Percentiles rank a stretch among this genome's conserved stretches.
These are phyloP conservation scores for Dendrolimus punctatus DNA, from an alignment of 1,140 invertebrate species.

Conservation along the genomic window DNA sequence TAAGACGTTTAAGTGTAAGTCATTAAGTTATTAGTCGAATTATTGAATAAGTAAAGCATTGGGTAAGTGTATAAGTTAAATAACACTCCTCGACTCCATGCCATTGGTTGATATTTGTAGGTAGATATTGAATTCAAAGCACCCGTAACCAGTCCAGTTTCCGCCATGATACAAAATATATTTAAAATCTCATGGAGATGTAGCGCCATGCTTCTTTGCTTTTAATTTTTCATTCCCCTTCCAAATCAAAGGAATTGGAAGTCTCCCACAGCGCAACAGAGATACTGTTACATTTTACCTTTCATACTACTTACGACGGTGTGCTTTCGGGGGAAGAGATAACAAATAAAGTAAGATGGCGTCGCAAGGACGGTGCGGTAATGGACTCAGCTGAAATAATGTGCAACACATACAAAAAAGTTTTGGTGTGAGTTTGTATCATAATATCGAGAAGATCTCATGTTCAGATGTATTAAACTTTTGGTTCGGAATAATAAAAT, in stretches of 20 bases:
- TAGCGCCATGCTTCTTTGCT: slow-evolving; percentile 40
- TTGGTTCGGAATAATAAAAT: not conserved
- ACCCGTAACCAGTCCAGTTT: not conserved
- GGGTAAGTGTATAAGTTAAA: no score
- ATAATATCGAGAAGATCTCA: slow-evolving; percentile 22
- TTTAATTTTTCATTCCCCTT: slow-evolving; percentile 58
- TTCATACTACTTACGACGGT: slow-evolving; percentile 19
- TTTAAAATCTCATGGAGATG: slow-evolving; percentile 15
- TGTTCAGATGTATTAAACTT: slow-evolving; percentile 21
- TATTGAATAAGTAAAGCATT: no score
- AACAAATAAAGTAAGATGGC: slow-evolving; percentile 57
- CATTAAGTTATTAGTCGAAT: no score
- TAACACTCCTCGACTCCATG: no score
- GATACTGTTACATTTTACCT: slow-evolving; percentile 29
- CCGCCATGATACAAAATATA: slow-evolving; percentile 11
- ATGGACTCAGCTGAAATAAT: slow-evolving; percentile 38
- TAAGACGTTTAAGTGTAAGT: no score
- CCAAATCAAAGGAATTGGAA: slow-evolving; percentile 43
- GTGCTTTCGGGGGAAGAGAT: slow-evolving; percentile 35
- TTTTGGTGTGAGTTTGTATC: slow-evolving; percentile 28
- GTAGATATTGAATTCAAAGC: no score
- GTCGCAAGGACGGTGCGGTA: slow-evolving; percentile 29
- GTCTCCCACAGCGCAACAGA: slow-evolving; percentile 26
- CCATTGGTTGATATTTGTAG: no score
- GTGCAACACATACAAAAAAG: slow-evolving; percentile 38